Evolutionary conservation across 1,140 invertebrate genomes (phyloP).

Genomic region (Apis florea): DNA sequence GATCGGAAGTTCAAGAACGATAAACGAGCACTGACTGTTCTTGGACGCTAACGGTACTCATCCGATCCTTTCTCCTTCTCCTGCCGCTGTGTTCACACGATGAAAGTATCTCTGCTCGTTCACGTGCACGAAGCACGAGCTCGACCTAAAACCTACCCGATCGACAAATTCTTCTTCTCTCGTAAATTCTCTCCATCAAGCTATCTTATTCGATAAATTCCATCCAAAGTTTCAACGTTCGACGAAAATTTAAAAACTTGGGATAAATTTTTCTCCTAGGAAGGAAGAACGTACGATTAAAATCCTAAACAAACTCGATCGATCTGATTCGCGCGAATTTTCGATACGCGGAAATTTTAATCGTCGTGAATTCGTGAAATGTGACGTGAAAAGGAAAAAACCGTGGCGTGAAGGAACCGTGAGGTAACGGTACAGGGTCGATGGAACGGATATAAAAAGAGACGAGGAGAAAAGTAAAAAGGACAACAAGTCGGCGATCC

Average conservation of each 20-base stretch:
- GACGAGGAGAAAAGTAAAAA: not conserved
- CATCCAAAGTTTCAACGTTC: too few relatives aligned
- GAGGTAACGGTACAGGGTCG: conserved; percentile 56
- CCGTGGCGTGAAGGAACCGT: conserved; percentile 38
- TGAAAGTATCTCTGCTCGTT: conserved; percentile 28
- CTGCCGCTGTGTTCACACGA: conserved; percentile 16
- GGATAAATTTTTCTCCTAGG: too few relatives aligned
- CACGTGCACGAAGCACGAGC: not conserved
- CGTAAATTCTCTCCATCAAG: not conserved
- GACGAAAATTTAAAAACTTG: too few relatives aligned
- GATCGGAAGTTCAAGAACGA: conserved; percentile 40
- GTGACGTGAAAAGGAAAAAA: conserved; percentile 19
- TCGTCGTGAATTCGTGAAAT: conserved; percentile 8
- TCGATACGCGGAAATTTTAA: conserved; percentile 7
- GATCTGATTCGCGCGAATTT: not conserved
- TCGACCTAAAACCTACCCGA: conserved; percentile 18
- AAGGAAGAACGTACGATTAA: too few relatives aligned
- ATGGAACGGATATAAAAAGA: conserved; percentile 12
- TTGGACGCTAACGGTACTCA: conserved; percentile 38
- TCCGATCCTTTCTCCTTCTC: conserved; percentile 38
- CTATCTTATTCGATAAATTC: too few relatives aligned
- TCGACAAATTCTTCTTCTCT: conserved; percentile 25
- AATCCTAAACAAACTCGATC: too few relatives aligned
- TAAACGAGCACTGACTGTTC: conserved; percentile 16
- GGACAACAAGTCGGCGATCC: conserved; percentile 32